Evolutionary conservation across 2,888 invertebrate genomes (phyloP).

Genomic region (Rhaphigaster nebulosa): DNA sequence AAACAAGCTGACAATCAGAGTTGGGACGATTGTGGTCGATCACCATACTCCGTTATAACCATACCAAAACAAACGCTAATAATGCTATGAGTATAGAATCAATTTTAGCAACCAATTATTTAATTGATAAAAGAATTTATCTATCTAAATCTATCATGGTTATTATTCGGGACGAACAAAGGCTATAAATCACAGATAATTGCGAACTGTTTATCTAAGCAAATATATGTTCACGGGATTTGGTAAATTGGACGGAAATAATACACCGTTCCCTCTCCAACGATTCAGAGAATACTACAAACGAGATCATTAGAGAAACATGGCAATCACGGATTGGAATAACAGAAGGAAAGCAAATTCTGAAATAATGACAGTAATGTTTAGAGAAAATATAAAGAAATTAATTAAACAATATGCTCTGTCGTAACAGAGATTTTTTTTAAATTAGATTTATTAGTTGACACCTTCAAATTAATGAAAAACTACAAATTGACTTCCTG

Average conservation of each 20-base stretch:
- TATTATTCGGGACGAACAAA: neutral
- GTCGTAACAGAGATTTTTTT: no score
- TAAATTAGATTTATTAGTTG: no score
- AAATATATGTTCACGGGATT: neutral
- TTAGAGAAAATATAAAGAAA: neutral
- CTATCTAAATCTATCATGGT: neutral
- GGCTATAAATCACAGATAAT: neutral
- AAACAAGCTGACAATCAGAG: no score
- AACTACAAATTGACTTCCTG: no score
- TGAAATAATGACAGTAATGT: neutral
- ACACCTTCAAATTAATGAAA: no score
- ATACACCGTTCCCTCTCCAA: neutral
- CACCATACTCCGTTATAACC: no score
- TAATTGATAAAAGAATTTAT: no score
- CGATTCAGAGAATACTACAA: neutral
- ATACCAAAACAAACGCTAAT: no score
- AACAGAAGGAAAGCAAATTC: neutral
- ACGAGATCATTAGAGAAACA: conserved; percentile 33
- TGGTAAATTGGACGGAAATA: conserved; percentile 24
- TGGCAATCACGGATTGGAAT: neutral
- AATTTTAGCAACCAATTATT: no score
- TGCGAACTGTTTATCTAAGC: no score
- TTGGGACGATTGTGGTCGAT: no score
- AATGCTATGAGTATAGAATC: no score
- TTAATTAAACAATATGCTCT: neutral